Conservation (phyloP, 2,113 vertebrate genomes). For the Globicephala melas region DNA sequence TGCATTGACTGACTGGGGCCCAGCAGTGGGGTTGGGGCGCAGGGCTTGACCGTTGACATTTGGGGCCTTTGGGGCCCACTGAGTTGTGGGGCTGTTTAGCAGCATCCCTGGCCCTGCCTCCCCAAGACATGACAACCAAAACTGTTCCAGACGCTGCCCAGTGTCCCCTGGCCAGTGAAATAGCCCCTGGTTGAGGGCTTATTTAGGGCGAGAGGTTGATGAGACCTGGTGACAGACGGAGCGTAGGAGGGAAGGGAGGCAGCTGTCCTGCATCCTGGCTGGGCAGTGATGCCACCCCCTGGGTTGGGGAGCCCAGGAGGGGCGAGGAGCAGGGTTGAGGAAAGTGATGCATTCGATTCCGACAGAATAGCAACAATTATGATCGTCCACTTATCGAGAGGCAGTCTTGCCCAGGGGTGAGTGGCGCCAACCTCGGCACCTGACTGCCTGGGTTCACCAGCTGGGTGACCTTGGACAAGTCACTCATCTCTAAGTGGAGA, state of each 20-base stretch:
- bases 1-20: background rate
- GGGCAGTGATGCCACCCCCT: background rate
- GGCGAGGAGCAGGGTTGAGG: background rate
- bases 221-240: background rate
- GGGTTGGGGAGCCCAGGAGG: background rate
- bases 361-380: background rate
- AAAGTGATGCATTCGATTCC: accelerated
- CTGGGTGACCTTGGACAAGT: background rate
- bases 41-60: background rate
- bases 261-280: background rate
- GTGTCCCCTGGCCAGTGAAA: background rate
- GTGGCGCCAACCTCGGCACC: accelerated
- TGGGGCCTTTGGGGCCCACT: background rate
- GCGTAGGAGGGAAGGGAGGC: background rate
- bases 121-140: background rate
- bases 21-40: background rate
- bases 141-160: background rate
- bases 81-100: background rate
- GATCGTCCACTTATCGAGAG: background rate
- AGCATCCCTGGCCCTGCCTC: background rate
- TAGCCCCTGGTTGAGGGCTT: background rate
- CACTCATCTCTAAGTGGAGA: background rate
- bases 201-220: background rate
- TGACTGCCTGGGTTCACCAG: background rate
- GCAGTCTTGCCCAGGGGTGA: no score